These are phyloP conservation scores for Drosophila bocki DNA, from an alignment of 1,140 invertebrate species.

Conservation along the genomic window DNA sequence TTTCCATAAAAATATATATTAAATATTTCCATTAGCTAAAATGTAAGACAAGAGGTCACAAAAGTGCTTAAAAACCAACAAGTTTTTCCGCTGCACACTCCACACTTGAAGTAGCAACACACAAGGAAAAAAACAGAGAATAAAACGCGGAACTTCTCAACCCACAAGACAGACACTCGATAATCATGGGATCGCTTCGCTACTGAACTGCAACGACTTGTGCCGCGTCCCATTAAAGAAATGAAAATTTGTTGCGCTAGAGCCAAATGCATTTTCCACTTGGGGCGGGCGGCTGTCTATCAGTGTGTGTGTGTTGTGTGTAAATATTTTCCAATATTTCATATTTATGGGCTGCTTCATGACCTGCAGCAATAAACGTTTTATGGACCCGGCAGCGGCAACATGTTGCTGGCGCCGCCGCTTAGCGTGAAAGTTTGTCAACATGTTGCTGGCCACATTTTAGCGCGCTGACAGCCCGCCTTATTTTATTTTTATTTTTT, in stretches of 20 bases:
- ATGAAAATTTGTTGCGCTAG: slow-evolving; percentile 35
- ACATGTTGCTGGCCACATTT: slow-evolving; percentile 38
- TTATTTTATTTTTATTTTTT: slow-evolving; percentile 11
- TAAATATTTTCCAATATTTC: slow-evolving; percentile 59
- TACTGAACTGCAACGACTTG: slow-evolving; percentile 30
- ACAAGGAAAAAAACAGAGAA: neutral
- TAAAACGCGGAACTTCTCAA: slow-evolving; percentile 1
- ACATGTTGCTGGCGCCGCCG: slow-evolving; percentile 24
- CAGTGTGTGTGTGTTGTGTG: slow-evolving; percentile 11
- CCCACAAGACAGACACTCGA: slow-evolving; percentile 16
- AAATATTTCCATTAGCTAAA: slow-evolving; percentile 5
- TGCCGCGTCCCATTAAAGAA: slow-evolving; percentile 33
- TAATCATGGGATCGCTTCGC: slow-evolving; percentile 24
- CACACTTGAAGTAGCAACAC: neutral
- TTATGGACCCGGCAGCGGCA: slow-evolving; percentile 26
- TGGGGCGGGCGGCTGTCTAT: slow-evolving; percentile 13
- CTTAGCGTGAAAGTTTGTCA: slow-evolving; percentile 4
- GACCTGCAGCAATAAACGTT: slow-evolving; percentile 77
- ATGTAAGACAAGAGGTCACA: slow-evolving; percentile 3
- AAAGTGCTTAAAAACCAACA: neutral
- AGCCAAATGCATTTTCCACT: slow-evolving; percentile 60
- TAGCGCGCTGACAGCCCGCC: slow-evolving; percentile 41
- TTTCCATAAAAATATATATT: neutral
- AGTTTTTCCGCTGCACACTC: neutral
- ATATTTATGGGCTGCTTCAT: slow-evolving; percentile 74